A percentile compares a stretch with the other conserved stretches of the same genome.
phyloP scores from a whole-genome alignment of 2,888 invertebrate genomes.

The Aporophyla nigra region DNA sequence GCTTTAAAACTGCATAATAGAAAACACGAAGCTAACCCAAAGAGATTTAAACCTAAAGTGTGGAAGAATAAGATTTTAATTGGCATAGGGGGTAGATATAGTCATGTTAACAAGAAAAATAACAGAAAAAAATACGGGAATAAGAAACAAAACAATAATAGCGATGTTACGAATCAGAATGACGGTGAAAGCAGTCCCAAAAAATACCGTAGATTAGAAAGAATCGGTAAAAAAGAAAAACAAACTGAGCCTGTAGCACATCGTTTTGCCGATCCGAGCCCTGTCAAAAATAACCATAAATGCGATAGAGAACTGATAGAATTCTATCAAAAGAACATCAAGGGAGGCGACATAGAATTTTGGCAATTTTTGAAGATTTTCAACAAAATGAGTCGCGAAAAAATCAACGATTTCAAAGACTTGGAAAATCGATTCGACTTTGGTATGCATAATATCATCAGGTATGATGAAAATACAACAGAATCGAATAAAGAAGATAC shows the following conservation, averaged over 20 bases:
- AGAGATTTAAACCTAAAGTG: constrained; percentile 79
- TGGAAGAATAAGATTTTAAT: constrained; percentile 76
- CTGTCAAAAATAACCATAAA: constrained; percentile 81
- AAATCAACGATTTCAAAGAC: constrained; percentile 80
- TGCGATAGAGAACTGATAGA: constrained; percentile 81
- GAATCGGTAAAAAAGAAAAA: neutral
- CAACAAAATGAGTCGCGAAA: constrained; percentile 82
- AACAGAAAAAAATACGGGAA: constrained; percentile 17
- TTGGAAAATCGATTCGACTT: constrained; percentile 75
- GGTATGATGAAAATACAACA: neutral
- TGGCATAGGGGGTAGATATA: constrained; percentile 31
- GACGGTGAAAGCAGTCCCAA: neutral
- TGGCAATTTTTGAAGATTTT: constrained; percentile 87
- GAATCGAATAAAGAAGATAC: neutral
- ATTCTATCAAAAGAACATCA: constrained; percentile 82
- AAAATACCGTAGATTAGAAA: constrained; percentile 4
- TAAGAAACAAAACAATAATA: neutral
- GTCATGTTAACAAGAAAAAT: constrained; percentile 21
- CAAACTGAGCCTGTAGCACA: constrained; percentile 39
- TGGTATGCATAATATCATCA: constrained; percentile 73
- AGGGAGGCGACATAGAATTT: constrained; percentile 84
- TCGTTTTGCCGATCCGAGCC: constrained; percentile 76
- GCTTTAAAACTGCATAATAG: constrained; percentile 81
- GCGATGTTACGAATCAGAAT: neutral
- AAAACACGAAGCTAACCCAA: constrained; percentile 79